Percentiles rank a stretch among this genome's conserved stretches.
phyloP scores from a whole-genome alignment of 1,140 invertebrate genomes.

The Scaptomyza montana region DNA sequence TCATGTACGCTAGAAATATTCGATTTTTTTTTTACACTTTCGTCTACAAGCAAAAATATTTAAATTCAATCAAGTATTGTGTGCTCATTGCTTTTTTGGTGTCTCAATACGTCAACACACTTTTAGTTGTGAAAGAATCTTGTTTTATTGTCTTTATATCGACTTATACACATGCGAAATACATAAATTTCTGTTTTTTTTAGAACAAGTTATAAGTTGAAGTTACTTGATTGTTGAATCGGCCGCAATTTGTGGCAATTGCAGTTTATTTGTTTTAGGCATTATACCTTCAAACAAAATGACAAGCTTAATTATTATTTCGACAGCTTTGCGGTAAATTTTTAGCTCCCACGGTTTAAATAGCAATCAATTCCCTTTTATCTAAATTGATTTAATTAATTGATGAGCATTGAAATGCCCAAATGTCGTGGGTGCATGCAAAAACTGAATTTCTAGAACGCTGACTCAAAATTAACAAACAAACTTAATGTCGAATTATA shows the following conservation, averaged over 20 bases:
- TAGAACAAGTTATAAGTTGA: constrained; percentile 65
- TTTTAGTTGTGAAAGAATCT: constrained; percentile 23
- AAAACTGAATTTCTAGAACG: constrained; percentile 64
- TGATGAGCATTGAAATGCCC: constrained; percentile 24
- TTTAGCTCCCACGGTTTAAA: constrained; percentile 58
- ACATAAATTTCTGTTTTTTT: constrained; percentile 12
- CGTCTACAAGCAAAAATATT: constrained; percentile 5
- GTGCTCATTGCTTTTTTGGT: constrained; percentile 50
- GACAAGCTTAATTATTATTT: constrained; percentile 61
- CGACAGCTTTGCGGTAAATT: constrained; percentile 39
- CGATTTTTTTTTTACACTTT: background rate
- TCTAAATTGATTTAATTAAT: constrained; percentile 72
- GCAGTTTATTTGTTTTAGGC: constrained; percentile 47
- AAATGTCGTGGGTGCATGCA: constrained; percentile 51
- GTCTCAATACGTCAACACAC: constrained; percentile 31
- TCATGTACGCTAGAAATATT: background rate
- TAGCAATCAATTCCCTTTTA: constrained; percentile 56
- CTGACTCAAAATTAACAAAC: constrained; percentile 43
- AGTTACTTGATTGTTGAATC: constrained; percentile 27
- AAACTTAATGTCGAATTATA: background rate
- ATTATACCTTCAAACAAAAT: constrained; percentile 40
- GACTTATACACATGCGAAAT: constrained; percentile 35
- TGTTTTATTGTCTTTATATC: constrained; percentile 45
- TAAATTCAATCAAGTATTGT: constrained; percentile 21
- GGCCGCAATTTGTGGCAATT: constrained; percentile 40